Base-by-base conservation (phyloP, 2,113 vertebrate species). In the Henicopernis longicauda region DNA sequence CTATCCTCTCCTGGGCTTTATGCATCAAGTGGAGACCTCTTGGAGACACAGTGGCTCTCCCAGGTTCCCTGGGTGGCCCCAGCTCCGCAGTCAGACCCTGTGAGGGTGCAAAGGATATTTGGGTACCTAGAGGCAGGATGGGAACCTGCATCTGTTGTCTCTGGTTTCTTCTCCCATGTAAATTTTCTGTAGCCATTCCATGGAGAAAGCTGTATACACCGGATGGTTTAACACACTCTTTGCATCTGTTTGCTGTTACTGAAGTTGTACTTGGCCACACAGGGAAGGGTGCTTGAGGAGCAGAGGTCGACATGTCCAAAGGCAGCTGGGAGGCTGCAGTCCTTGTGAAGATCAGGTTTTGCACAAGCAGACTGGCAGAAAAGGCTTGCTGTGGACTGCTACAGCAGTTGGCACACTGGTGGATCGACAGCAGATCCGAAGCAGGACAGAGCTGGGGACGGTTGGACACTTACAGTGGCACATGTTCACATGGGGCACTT, bases 391-490 rank as follows among this genome's bases (percentile, higher is more conserved):
- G 27, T 47, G 36, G 42, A 13, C 11, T 66, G 18, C 26, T 1
- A 4, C 32, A 44, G 32, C 49, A 17, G 47, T 9, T 4, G 1
- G 47, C 55, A 38, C 45, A 11, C 61, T 19, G 32, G 44, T 1
- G 4, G 23, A 76, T 62, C 0, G 2, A 25, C 42, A 38, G 23
- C 20, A 58, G 49, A 63, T 38, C 12, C 1, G 0, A 34, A 50
- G 62, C 29, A 34, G 25, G 82, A 25, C 1, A 2, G 52, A 27
- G 17, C 29, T 61, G n/a, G 22, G 40, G 42, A n/a, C 1, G 1
- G 44, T 2, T 52, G 50, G 55, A 21, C 4, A 3, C 62, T 44
- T 22, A 19, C 2, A 47, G 45, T 0, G 0, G 26, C 11, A 23
- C 7, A 15, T 0, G 2, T 72, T 72, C 52, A 22, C 65, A 19